These are phyloP conservation scores for Ischnura elegans DNA, from an alignment of 2,888 invertebrate genomes.

Conservation along the genomic window DNA sequence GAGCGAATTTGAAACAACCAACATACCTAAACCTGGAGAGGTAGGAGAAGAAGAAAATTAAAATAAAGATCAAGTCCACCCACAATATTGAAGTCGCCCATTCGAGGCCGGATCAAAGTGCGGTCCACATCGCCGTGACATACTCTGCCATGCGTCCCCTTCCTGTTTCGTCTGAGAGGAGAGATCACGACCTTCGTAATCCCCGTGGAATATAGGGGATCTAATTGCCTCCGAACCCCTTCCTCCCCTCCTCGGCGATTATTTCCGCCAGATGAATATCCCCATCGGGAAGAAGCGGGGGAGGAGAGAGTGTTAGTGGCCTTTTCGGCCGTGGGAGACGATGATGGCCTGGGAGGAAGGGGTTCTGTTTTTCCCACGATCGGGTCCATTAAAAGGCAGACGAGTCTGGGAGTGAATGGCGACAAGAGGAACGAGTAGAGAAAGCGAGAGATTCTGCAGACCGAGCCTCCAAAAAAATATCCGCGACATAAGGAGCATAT, in stretches of 20 bases:
- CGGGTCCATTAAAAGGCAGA: not conserved
- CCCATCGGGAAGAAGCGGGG: not conserved
- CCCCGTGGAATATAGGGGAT: constrained; percentile 22
- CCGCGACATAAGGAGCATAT: no score
- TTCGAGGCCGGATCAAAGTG: not conserved
- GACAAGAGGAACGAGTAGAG: not conserved
- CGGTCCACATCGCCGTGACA: not conserved
- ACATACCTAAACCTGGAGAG: no score
- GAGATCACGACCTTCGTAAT: constrained; percentile 33
- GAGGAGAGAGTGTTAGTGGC: not conserved
- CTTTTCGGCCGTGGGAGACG: not conserved
- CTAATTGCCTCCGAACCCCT: not conserved
- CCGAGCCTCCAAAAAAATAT: no score
- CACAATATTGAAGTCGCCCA: not conserved
- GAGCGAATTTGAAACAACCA: no score
- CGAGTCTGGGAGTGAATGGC: not conserved
- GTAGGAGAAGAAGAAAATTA: no score
- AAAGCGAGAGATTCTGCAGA: not conserved
- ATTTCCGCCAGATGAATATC: constrained; percentile 22
- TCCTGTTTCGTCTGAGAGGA: not conserved
- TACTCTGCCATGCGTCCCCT: not conserved
- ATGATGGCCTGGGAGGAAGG: not conserved
- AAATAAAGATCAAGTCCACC: no score
- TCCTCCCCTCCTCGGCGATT: not conserved
- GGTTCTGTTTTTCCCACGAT: constrained; percentile 17